phyloP scores from a whole-genome alignment of 2,797 vertebrate species.

The Gymnothorax javanicus region DNA sequence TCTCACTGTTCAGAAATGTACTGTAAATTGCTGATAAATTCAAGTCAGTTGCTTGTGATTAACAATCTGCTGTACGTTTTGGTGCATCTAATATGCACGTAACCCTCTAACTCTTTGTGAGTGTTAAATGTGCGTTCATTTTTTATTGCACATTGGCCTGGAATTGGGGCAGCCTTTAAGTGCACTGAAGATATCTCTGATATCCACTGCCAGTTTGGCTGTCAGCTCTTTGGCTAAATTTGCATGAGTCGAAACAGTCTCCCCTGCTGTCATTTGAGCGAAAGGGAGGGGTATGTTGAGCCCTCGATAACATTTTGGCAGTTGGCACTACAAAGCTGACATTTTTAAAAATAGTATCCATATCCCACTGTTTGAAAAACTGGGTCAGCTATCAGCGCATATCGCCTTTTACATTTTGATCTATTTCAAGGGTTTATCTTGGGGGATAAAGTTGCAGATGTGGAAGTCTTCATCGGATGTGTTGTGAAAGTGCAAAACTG shows the following conservation, averaged over 20 bases:
- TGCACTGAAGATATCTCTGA: not conserved
- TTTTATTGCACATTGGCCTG: not conserved
- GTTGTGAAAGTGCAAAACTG: not conserved
- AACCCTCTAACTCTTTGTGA: not conserved
- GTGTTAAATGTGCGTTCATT: not conserved
- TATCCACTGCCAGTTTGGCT: not conserved
- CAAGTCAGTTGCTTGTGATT: not conserved
- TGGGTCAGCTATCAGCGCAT: not conserved
- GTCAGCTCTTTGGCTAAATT: not conserved
- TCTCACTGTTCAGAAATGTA: not conserved
- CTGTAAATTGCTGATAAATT: not conserved
- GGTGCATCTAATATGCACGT: not conserved
- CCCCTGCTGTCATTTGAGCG: not conserved
- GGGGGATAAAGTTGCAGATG: not conserved
- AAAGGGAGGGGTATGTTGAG: not conserved
- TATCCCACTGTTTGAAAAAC: slow-evolving; percentile 5
- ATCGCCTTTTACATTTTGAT: not conserved
- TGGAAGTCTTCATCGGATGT: not conserved
- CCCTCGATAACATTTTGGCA: not conserved
- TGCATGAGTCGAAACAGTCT: not conserved
- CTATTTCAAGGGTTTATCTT: not conserved
- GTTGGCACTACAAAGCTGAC: not conserved
- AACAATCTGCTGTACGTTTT: not conserved
- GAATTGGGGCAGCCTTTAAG: not conserved
- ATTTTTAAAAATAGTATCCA: slow-evolving; percentile 8